These are phyloP conservation scores for Drosophila sulfurigaster DNA, from an alignment of 1,140 invertebrate genomes.

Conservation along the genomic window DNA sequence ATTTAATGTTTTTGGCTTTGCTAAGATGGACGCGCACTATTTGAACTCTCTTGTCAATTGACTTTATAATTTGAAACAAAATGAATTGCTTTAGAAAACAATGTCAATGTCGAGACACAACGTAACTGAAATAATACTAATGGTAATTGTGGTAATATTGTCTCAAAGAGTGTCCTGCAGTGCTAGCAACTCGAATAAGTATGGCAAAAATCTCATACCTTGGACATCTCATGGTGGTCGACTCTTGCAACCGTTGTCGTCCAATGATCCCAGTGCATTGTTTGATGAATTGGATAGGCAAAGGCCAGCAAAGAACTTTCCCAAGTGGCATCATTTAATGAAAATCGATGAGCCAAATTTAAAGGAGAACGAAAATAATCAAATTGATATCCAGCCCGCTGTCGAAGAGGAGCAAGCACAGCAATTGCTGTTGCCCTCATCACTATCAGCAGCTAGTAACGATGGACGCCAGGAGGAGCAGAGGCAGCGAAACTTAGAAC, in stretches of 20 bases:
- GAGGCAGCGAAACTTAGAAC: slow-evolving; percentile 6
- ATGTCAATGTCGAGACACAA: slow-evolving; percentile 55
- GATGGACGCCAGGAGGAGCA: not conserved
- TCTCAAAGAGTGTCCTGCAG: slow-evolving; percentile 3
- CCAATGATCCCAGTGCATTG: slow-evolving; percentile 23
- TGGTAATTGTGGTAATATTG: slow-evolving; percentile 36
- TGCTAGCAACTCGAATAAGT: slow-evolving; percentile 1
- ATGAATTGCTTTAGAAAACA: slow-evolving; percentile 45
- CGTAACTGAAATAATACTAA: slow-evolving; percentile 31
- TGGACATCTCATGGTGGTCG: not conserved
- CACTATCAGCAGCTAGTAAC: not conserved
- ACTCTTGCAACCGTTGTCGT: not conserved
- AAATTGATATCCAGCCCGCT: no score
- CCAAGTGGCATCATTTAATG: not conserved
- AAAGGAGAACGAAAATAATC: not conserved
- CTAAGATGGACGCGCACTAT: no score
- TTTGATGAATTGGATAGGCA: slow-evolving; percentile 28
- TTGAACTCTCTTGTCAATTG: no score
- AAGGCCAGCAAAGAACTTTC: not conserved
- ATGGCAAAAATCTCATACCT: not conserved
- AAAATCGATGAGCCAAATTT: not conserved
- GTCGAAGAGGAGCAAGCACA: not conserved
- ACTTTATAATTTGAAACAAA: not conserved
- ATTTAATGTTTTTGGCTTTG: no score
- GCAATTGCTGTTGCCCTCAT: not conserved